These are phyloP conservation scores for Ceyx cyanopectus DNA, from an alignment of 2,113 vertebrate genomes.

Conservation along the genomic window DNA sequence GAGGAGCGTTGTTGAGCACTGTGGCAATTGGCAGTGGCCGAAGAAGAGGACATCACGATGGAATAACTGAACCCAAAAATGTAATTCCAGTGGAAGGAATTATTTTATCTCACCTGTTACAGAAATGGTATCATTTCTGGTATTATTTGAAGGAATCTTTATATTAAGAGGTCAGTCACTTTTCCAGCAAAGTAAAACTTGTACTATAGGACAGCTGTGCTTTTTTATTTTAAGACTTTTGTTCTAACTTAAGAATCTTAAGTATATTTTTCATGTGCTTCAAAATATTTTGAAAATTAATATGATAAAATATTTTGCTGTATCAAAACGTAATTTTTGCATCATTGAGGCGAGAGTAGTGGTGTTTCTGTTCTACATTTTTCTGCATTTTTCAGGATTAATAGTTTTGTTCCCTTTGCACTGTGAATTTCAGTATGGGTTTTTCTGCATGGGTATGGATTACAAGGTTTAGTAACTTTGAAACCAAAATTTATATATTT, in stretches of 20 bases:
- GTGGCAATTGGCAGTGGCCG: neutral
- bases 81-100: neutral
- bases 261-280: neutral
- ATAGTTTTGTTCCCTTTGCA: neutral
- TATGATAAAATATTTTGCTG: neutral
- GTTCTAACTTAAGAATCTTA: neutral
- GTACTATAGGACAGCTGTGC: neutral
- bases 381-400: neutral
- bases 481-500: neutral
- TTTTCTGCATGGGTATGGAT: neutral
- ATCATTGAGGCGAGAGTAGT: rapidly evolving
- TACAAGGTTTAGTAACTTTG: neutral
- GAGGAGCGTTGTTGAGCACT: neutral
- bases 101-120: neutral
- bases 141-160: neutral
- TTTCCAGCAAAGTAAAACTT: neutral
- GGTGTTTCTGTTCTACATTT: neutral
- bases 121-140: neutral
- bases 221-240: neutral
- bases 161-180: neutral
- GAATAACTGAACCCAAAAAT: neutral
- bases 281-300: neutral
- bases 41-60: rapidly evolving
- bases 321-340: neutral
- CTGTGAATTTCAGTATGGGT: neutral